Evolutionary conservation across 2,888 invertebrate species (phyloP).

Genomic region (Leptopilina myrica): DNA sequence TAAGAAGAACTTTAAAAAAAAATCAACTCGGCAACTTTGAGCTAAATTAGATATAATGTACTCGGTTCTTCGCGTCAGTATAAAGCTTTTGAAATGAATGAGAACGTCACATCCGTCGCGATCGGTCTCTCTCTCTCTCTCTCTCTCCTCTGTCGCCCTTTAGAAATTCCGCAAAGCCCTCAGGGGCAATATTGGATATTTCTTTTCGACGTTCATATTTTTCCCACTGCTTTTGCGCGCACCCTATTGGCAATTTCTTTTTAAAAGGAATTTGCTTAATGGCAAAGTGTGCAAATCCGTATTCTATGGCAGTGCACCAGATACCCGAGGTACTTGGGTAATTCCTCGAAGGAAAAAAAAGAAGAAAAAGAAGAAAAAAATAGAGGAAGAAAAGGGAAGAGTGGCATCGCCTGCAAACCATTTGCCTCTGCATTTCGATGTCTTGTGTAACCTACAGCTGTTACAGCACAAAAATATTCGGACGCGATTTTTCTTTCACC

Average conservation of each 20-base stretch:
- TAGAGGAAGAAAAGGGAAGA: constrained; percentile 19
- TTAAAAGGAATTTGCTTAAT: constrained; percentile 70
- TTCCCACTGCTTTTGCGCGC: constrained; percentile 29
- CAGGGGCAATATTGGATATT: constrained; percentile 67
- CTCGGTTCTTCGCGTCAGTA: constrained; percentile 36
- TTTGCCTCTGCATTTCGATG: constrained; percentile 37
- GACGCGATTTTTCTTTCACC: constrained; percentile 30
- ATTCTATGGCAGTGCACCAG: constrained; percentile 61
- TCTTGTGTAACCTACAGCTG: constrained; percentile 38
- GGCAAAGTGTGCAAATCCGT: constrained; percentile 69
- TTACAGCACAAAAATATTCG: constrained; percentile 33
- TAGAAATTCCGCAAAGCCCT: constrained; percentile 40
- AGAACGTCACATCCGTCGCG: constrained; percentile 50
- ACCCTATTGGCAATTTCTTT: constrained; percentile 47
- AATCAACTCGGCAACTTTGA: constrained; percentile 27
- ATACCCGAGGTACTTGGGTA: constrained; percentile 59
- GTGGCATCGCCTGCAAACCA: constrained; percentile 16
- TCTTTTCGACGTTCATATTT: constrained; percentile 52
- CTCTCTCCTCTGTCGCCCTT: background rate
- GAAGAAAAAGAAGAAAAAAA: constrained; percentile 34
- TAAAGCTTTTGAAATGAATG: constrained; percentile 51
- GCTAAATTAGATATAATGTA: constrained; percentile 37
- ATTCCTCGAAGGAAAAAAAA: constrained; percentile 52
- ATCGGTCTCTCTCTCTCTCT: constrained; percentile 39
- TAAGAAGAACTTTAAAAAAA: constrained; percentile 18